phyloP scores from a whole-genome alignment of 2,797 vertebrate species.

The Gymnocypris eckloni region DNA sequence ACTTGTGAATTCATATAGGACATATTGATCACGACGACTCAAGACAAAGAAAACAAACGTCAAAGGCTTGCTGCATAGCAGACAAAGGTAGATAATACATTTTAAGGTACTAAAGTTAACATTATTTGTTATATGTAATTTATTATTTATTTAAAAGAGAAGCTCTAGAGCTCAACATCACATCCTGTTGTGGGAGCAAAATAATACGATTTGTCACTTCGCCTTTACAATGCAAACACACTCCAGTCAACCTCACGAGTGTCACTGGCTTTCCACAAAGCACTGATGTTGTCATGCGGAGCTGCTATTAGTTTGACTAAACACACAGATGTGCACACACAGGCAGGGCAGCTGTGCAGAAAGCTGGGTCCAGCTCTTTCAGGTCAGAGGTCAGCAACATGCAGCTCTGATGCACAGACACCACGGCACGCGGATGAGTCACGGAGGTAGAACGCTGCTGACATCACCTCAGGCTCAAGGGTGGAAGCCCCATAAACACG shows the following conservation, averaged over 20 bases:
- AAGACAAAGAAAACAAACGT: background rate
- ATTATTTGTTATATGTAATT: background rate
- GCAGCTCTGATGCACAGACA: constrained; percentile 14
- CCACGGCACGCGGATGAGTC: constrained; percentile 12
- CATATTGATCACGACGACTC: background rate
- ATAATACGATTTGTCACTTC: background rate
- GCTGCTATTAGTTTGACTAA: constrained; percentile 1
- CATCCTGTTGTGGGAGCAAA: background rate
- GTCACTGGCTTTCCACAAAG: background rate
- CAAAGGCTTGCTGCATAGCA: background rate
- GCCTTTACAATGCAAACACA: background rate
- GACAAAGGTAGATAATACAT: background rate
- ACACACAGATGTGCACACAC: constrained; percentile 5
- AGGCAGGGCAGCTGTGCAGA: constrained; percentile 1
- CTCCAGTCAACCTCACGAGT: background rate
- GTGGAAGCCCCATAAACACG: background rate
- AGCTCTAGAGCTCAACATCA: background rate
- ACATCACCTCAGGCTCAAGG: background rate
- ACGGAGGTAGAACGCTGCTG: constrained; percentile 2
- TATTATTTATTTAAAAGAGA: background rate
- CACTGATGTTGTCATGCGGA: background rate
- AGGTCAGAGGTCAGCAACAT: constrained; percentile 31
- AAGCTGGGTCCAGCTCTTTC: background rate
- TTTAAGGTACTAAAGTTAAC: background rate
- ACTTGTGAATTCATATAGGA: background rate